phyloP scores from a whole-genome alignment of 2,113 vertebrate species.

The Herpailurus yagouaroundi region DNA sequence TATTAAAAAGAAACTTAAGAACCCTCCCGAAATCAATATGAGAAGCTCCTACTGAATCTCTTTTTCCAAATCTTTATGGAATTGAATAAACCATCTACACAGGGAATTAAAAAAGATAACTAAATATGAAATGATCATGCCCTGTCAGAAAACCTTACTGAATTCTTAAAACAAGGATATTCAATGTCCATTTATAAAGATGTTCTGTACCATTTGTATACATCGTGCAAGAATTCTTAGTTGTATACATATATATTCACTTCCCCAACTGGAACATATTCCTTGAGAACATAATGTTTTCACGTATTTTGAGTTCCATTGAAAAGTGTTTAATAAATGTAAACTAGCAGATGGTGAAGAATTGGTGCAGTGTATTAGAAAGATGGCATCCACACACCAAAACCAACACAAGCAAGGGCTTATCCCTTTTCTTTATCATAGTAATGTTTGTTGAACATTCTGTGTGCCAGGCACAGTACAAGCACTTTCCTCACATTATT shows the following conservation, averaged over 20 bases:
- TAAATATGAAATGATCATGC: slow-evolving; percentile 9
- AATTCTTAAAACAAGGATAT: neutral
- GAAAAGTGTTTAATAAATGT: neutral
- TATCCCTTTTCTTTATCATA: neutral
- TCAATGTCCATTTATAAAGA: neutral
- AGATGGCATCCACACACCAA: neutral
- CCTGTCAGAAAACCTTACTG: slow-evolving; percentile 26
- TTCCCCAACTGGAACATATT: neutral
- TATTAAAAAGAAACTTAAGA: slow-evolving; percentile 58
- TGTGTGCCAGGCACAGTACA: neutral
- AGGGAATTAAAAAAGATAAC: slow-evolving; percentile 42
- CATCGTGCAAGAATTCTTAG: neutral
- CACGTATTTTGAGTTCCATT: neutral
- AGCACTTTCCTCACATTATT: neutral
- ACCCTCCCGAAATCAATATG: slow-evolving; percentile 56
- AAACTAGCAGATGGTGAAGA: neutral
- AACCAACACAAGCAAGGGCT: neutral
- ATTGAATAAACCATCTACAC: slow-evolving; percentile 60
- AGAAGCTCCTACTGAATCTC: slow-evolving; percentile 57
- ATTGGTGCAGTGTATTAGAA: neutral
- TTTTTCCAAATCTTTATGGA: slow-evolving; percentile 56
- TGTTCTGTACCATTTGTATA: neutral
- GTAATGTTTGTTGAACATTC: neutral
- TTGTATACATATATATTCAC: neutral
- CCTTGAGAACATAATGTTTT: neutral